Percentiles rank a stretch among this genome's conserved stretches.
Conservation (phyloP, 2,113 vertebrate species). For the Mola mola region DNA sequence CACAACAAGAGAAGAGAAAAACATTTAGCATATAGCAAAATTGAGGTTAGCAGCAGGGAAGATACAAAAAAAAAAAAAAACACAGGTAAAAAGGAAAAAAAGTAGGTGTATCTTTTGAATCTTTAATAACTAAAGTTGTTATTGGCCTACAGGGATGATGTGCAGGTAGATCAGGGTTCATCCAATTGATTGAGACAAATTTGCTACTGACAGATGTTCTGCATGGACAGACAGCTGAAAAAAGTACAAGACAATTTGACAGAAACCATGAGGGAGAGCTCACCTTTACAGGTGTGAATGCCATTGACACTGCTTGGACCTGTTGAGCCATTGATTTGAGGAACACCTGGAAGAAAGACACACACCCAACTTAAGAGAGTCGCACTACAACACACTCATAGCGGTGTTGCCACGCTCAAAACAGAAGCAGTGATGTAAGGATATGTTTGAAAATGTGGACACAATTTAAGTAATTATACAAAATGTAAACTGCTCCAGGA, state of each 20-base stretch:
- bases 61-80: background rate
- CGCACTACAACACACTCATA: slow-evolving; percentile 11
- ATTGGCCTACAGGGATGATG: background rate
- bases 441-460: background rate
- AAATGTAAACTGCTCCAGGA: too few species aligned
- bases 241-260: background rate
- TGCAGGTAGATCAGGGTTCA: background rate
- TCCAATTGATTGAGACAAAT: background rate
- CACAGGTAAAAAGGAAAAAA: background rate
- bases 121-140: too few species aligned
- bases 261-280: slow-evolving; percentile 66
- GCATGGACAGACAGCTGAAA: slow-evolving; percentile 32
- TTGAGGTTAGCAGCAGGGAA: background rate
- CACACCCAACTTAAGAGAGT: slow-evolving; percentile 50
- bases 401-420: slow-evolving; percentile 25
- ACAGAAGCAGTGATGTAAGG: background rate
- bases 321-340: slow-evolving; percentile 79
- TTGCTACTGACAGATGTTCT: slow-evolving; percentile 20
- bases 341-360: slow-evolving; percentile 77
- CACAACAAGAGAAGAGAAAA: background rate
- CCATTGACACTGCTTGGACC: slow-evolving; percentile 93
- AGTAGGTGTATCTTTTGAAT: too few species aligned
- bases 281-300: slow-evolving; percentile 99
- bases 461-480: too few species aligned
- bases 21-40: background rate